Base-by-base conservation (phyloP, 2,113 vertebrate species). In the Sinocyclocheilus anophthalmus region DNA sequence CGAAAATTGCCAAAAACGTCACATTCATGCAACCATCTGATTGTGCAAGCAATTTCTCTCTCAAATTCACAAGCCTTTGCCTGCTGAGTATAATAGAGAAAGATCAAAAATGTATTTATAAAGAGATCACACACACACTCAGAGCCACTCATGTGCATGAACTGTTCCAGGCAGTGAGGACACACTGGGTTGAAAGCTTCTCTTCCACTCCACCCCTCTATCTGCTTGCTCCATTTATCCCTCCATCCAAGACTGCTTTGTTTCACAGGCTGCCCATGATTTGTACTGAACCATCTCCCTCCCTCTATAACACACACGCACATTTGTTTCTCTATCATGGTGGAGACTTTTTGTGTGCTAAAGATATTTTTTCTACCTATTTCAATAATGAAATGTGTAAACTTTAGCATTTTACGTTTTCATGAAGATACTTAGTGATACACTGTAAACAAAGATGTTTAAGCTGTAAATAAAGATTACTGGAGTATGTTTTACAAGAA, bases 151-250 rank as follows among this genome's bases (percentile, higher is more conserved):
- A 84, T 75, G 73, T 70, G 72, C 70, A 22, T 61, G 59, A 77
- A 50, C 77, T 39, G 78, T 76, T 50, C 45, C 50, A 69, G 50
- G 59, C 53, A 82, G 18, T 50, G 72, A 61, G 83, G 22, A 70
- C 30, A 83, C 30, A 83, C 72, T 22, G 79, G 85, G 57, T 24
- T 79, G 39, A 86, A 61, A 55, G 57, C 45, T 84, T 81, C 53
- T 73, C 70, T 72, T 82, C 69, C 70, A 55, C 84, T 78, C 26
- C 45, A 48, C 24, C 48, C 75, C n/a, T 53, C 24, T 26, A 73
- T 73, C 82, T 26, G 11, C n/a, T 55, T 50, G 37, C 87, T 77
- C 63, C 80, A 48, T 63, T 55, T 53, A 72, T 83, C 39, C n/a
- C 22, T 78, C 81, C 72, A 53, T 45, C 63, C 65, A 83, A 84